Conservation (phyloP, 2,113 vertebrate genomes). For the Callocephalon fimbriatum region DNA sequence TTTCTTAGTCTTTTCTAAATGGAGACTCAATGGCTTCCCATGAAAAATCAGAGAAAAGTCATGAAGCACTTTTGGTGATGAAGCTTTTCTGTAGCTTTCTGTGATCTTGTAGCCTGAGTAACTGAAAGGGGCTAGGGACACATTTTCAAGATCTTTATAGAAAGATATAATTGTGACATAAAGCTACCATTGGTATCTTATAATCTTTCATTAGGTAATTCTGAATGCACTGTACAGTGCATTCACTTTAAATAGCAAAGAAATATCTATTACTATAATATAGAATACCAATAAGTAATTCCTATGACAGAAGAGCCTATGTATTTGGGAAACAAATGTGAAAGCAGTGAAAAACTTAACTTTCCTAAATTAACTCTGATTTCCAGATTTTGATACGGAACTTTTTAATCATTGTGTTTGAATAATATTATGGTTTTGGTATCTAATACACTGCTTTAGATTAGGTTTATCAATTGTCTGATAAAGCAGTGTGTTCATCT, state of each 20-base stretch:
- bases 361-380: background rate
- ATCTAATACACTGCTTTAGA: background rate
- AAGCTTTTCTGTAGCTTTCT: background rate
- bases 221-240: background rate
- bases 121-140: background rate
- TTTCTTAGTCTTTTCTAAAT: background rate
- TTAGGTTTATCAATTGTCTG: slow-evolving; percentile 23
- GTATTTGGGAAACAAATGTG: background rate
- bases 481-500: slow-evolving; percentile 17
- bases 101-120: background rate
- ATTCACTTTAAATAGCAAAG: background rate
- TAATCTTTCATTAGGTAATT: background rate
- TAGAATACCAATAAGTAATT: background rate
- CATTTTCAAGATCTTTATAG: background rate
- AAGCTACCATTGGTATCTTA: background rate
- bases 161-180: background rate
- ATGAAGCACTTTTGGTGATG: background rate
- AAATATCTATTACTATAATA: background rate
- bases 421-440: background rate
- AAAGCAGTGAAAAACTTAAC: background rate
- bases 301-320: background rate
- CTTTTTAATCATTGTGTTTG: background rate
- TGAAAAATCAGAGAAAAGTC: background rate
- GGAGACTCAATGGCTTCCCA: background rate
- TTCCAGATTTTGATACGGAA: background rate